Base-by-base conservation (phyloP, 2,113 vertebrate species). In the Heteronetta atricapilla region DNA sequence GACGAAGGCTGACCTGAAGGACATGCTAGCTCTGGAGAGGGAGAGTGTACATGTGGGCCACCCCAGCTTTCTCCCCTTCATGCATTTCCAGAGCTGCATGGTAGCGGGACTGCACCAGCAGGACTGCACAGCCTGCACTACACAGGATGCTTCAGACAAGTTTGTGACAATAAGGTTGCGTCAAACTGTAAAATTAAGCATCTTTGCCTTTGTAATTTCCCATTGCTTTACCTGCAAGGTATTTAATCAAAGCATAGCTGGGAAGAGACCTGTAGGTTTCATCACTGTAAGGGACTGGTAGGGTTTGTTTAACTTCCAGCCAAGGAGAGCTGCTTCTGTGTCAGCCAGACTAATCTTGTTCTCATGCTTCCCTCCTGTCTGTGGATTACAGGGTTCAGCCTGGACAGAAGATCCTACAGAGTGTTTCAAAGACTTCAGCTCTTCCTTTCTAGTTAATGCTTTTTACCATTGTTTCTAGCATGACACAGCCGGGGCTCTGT, bases 31-130 rank as follows among this genome's bases (percentile, higher is more conserved):
- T 84, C 38, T 23, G 52, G 68, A 31, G 38, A 86, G 25, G 18
- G 28, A 69, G 53, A 44, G 25, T 2, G 3, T 6, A 15, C 10
- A 4, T 8, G 23, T 33, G 33, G 17, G 66, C 9, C 69, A 76
- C 6, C 33, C 52, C 86, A 62, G 19, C 17, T 48, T 86, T 67
- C n/a, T 62, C 23, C 7, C 8, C 46, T 25, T 26, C n/a, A n/a
- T 3, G 1, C 33, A 10, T 10, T 87, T 42, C 66, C 1, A 2
- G 63, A 46, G 50, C 67, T 8, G 2, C 1, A 1, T 4, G 25
- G 64, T 74, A 82, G 55, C 33, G 48, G 44, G 53, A 21, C 74
- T 29, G 34, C 12, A 13, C 16, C 23, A 38, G 46, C 6, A 72
- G 56, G 50, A 15, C 40, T 42, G 33, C 26, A 48, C 53, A 50